These are phyloP conservation scores for Thalpophila matura DNA, from an alignment of 2,888 invertebrate genomes.

Conservation along the genomic window DNA sequence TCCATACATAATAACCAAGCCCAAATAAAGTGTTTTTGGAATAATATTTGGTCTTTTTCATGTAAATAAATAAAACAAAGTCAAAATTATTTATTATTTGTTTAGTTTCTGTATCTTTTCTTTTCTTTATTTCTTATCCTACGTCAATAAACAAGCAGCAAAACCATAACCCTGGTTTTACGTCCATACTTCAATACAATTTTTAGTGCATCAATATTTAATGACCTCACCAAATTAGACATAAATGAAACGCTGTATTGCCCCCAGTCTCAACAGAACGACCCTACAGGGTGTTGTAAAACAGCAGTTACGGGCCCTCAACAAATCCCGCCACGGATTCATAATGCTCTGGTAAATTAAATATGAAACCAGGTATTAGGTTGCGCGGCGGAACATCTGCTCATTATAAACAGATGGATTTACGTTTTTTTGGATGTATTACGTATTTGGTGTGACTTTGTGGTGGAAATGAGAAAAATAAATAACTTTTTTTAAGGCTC, in stretches of 20 bases:
- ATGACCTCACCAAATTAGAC: slow-evolving; percentile 72
- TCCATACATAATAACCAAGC: too few relatives aligned
- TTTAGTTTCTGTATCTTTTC: neutral
- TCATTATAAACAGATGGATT: slow-evolving; percentile 55
- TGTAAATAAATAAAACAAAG: neutral
- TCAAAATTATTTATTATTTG: neutral
- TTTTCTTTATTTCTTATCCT: neutral
- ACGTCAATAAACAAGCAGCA: slow-evolving; percentile 20
- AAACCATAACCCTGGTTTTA: slow-evolving; percentile 30
- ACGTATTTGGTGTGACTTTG: slow-evolving; percentile 48
- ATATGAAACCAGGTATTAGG: slow-evolving; percentile 71
- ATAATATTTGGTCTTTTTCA: too few relatives aligned
- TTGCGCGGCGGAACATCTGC: slow-evolving; percentile 48
- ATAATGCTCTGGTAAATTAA: slow-evolving; percentile 75
- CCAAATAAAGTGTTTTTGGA: too few relatives aligned
- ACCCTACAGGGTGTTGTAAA: slow-evolving; percentile 79
- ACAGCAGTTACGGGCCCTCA: slow-evolving; percentile 68
- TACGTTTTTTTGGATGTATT: slow-evolving; percentile 41
- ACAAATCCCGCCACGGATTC: slow-evolving; percentile 69
- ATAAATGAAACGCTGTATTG: slow-evolving; percentile 78
- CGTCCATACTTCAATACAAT: slow-evolving; percentile 43
- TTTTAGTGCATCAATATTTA: slow-evolving; percentile 68
- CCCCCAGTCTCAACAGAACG: slow-evolving; percentile 67
- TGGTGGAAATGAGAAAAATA: slow-evolving; percentile 35
- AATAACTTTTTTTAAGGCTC: slow-evolving; percentile 12